A percentile compares a stretch with the other conserved stretches of the same genome.
phyloP scores from a whole-genome alignment of 2,113 vertebrate species.

The Typhlomys cinereus region DNA sequence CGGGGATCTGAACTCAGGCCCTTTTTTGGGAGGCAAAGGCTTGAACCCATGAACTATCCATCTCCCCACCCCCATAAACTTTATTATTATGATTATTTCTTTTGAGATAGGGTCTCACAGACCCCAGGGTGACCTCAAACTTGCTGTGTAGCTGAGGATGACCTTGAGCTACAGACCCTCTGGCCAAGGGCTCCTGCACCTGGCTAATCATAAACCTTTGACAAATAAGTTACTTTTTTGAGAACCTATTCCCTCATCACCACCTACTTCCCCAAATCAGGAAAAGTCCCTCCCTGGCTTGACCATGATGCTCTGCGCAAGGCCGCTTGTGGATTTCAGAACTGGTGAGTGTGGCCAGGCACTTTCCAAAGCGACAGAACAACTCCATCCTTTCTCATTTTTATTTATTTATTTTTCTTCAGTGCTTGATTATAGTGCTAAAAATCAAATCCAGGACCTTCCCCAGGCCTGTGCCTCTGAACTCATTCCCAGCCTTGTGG shows the following conservation, averaged over 20 bases:
- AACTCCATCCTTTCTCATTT: too few species aligned
- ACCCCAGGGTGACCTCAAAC: too few species aligned
- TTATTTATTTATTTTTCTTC: background rate
- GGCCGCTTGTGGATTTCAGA: background rate
- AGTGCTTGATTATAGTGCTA: background rate
- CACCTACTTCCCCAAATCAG: background rate
- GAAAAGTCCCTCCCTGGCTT: conserved; percentile 25
- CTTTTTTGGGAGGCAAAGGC: too few species aligned
- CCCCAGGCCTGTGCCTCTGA: background rate
- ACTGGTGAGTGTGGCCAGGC: background rate
- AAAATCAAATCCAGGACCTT: background rate
- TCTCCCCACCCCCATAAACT: too few species aligned
- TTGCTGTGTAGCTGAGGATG: background rate
- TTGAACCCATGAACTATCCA: too few species aligned
- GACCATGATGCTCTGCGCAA: background rate
- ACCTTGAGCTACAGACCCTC: background rate
- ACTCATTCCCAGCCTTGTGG: background rate
- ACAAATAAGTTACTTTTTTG: conserved; percentile 17
- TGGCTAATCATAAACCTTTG: background rate
- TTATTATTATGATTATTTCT: background rate
- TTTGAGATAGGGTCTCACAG: background rate
- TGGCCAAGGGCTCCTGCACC: background rate
- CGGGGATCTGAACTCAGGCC: too few species aligned
- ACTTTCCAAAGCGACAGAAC: background rate
- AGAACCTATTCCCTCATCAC: background rate